Percentiles rank a stretch among this genome's conserved stretches.
Evolutionary conservation across 1,140 invertebrate species (phyloP).

Genomic region (Centruroides vittatus): DNA sequence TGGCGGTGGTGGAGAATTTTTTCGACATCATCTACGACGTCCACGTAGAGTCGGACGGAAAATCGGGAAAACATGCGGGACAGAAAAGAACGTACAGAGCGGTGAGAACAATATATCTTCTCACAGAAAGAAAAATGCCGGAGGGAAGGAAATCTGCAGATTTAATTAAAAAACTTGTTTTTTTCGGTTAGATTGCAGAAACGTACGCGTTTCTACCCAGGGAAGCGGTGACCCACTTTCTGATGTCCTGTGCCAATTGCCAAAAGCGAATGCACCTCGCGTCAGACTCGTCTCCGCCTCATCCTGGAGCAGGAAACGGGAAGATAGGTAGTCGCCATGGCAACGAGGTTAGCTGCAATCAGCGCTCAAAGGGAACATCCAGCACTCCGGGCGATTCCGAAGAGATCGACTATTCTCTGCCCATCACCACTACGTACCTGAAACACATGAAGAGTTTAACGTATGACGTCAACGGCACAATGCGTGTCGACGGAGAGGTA

Average conservation of each 20-base stretch:
- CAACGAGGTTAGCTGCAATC: neutral
- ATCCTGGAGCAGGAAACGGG: neutral
- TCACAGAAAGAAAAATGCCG: no score
- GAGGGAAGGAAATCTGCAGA: neutral
- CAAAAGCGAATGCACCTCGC: constrained; percentile 62
- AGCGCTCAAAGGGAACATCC: neutral
- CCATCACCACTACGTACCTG: constrained; percentile 68
- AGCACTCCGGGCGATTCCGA: neutral
- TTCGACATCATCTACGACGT: neutral
- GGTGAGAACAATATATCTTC: neutral
- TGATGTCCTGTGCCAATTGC: constrained; percentile 79
- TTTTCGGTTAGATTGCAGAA: constrained; percentile 63
- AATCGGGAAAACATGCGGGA: neutral
- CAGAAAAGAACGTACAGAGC: neutral
- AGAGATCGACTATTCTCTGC: constrained; percentile 56
- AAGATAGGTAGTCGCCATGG: neutral
- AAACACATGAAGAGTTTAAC: constrained; percentile 38
- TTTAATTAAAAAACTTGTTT: no score
- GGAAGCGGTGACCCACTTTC: constrained; percentile 84
- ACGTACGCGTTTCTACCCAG: constrained; percentile 85
- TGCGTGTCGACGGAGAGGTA: neutral
- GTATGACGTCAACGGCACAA: neutral
- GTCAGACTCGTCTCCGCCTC: neutral
- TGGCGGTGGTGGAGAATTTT: constrained; percentile 1
- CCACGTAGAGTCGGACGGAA: neutral